Evolutionary conservation across 2,888 invertebrate genomes (phyloP), one percentile per base, ranked within the genome.

Genomic region (Hartigia nigra): DNA sequence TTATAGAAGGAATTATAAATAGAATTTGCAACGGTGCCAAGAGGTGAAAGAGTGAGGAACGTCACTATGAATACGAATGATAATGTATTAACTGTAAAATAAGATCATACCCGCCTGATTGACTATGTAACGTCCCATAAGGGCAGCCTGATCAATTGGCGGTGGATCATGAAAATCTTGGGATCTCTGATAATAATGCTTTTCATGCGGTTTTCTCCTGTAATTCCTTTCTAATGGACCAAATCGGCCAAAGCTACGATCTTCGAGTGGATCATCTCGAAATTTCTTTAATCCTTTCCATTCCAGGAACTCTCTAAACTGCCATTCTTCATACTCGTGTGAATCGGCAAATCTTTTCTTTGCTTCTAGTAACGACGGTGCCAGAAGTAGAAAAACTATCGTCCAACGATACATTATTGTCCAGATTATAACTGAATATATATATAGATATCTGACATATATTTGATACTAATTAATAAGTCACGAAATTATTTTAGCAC

Each of bases 41-140:
- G 14, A 72, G 12, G 9, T 23, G 11, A 72, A 11, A 12, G 72
- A 34, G 23, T 14, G 31, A 34, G 23, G 34, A 23, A 31, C 31
- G 34, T 36, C 31, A 72, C 74, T 37, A 32, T 4, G 23, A 55
- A 23, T 32, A 55, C 14, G 23, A 74, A 31, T 69, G 31, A 34
- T 23, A 34, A 34, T 31, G 34, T 36, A n/a, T 55, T 70, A 34
- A 70, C 14, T 55, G 74, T 34, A 78, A 77, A 55, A 39, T 4
- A 5, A 39, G 23, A 55, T 81, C 87, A 91, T 93, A 96, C 96
- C 94, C 87, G 95, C 93, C 87, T 94, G 94, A 89, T 95, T 95
- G 77, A 96, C 93, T 74, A 96, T 94, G 87, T 95, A 96, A 92
- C 96, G 92, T 12, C 95, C 96, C 95, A 95, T 95, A 78, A 94